phyloP scores from a whole-genome alignment of 2,797 vertebrate species.

The Bradypus variegatus region DNA sequence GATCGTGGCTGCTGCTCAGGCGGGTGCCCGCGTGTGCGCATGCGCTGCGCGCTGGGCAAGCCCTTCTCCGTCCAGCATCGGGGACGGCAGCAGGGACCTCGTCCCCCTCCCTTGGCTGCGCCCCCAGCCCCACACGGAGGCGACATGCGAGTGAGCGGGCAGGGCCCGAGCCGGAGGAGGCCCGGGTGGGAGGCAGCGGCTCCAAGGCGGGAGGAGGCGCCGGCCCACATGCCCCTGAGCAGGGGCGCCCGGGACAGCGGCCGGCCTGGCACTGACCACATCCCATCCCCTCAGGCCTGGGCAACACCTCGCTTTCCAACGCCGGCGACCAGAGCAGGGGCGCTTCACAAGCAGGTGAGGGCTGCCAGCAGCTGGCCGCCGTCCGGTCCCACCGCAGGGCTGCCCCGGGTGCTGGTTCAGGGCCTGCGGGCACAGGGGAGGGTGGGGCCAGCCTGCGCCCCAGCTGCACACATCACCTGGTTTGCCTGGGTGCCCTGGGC shows the following conservation, averaged over 20 bases:
- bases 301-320: neutral
- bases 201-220: neutral
- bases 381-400: too few relatives aligned
- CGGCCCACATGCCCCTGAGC: neutral
- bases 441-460: rapidly evolving
- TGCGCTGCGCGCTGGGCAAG: too few relatives aligned
- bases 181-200: neutral
- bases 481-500: rapidly evolving
- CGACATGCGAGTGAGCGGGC: too few relatives aligned
- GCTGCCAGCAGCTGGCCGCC: neutral
- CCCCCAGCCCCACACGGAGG: neutral
- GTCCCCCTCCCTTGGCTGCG: too few relatives aligned
- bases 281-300: neutral
- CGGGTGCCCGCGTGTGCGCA: too few relatives aligned
- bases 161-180: too few relatives aligned
- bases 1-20: too few relatives aligned
- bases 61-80: too few relatives aligned
- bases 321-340: neutral
- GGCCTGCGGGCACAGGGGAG: neutral
- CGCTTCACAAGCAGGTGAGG: neutral
- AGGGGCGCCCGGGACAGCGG: neutral
- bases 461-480: neutral
- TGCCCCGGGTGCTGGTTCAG: neutral
- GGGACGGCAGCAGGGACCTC: neutral
- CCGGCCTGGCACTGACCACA: neutral